Evolutionary conservation across 1,140 invertebrate genomes (phyloP).

Genomic region (Araneus ventricosus): DNA sequence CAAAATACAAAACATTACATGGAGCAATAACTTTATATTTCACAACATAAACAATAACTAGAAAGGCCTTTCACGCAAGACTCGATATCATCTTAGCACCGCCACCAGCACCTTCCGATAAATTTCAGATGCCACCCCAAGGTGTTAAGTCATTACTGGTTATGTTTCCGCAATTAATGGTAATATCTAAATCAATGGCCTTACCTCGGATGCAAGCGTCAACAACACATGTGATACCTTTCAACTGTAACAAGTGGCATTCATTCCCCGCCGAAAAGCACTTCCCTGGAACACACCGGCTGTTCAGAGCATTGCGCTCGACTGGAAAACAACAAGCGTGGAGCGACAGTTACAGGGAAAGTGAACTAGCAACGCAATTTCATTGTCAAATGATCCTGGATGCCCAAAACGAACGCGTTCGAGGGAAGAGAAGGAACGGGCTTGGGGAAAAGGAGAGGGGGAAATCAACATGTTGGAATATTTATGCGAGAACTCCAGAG

Average conservation of each 20-base stretch:
- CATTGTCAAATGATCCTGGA: slow-evolving; percentile 43
- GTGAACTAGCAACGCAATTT: slow-evolving; percentile 45
- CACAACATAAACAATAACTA: too few species aligned
- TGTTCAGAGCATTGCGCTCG: background rate
- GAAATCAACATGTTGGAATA: background rate
- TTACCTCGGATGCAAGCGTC: slow-evolving; percentile 7
- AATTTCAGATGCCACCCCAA: background rate
- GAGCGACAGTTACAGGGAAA: slow-evolving; percentile 50
- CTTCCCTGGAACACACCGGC: background rate
- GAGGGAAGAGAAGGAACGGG: background rate
- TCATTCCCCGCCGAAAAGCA: background rate
- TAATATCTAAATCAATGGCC: slow-evolving; percentile 10
- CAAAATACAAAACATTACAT: too few species aligned
- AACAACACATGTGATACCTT: slow-evolving; percentile 13
- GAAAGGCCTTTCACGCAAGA: background rate
- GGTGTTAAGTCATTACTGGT: background rate
- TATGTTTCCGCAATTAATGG: background rate
- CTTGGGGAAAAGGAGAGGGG: background rate
- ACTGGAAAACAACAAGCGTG: slow-evolving; percentile 13
- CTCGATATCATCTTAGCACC: background rate
- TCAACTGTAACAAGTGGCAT: slow-evolving; percentile 16
- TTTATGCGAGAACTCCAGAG: background rate
- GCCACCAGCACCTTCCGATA: background rate
- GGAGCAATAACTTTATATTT: too few species aligned
- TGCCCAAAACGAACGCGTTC: slow-evolving; percentile 1